A percentile compares a stretch with the other conserved stretches of the same genome.
phyloP scores from a whole-genome alignment of 2,797 vertebrate genomes.

The Etheostoma nigrum region DNA sequence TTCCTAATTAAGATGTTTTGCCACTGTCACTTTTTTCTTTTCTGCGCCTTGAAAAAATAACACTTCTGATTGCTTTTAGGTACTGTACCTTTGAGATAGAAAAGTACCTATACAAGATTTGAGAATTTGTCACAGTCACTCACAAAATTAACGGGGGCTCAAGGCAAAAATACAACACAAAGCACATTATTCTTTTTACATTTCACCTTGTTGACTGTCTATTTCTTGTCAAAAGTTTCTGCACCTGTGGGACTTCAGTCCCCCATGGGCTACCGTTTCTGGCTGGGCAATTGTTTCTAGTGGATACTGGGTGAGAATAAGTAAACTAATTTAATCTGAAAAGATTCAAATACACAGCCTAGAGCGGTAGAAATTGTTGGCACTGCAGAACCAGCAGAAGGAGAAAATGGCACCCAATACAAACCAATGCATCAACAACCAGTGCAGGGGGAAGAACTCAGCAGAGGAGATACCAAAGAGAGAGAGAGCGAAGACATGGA shows the following conservation, averaged over 20 bases:
- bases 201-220: constrained; percentile 22
- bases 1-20: constrained; percentile 8
- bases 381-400: constrained; percentile 39
- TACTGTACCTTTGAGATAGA: background rate
- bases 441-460: constrained; percentile 21
- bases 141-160: constrained; percentile 13
- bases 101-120: too few species aligned
- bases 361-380: constrained; percentile 50
- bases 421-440: constrained; percentile 36
- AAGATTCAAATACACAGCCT: constrained; percentile 55
- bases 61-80: constrained; percentile 22
- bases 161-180: constrained; percentile 1
- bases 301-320: constrained; percentile 59
- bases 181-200: constrained; percentile 20
- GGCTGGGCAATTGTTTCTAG: constrained; percentile 44
- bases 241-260: constrained; percentile 27
- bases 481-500: constrained; percentile 20
- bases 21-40: background rate
- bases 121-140: background rate
- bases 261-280: constrained; percentile 31
- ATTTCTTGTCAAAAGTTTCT: constrained; percentile 30
- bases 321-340: constrained; percentile 63
- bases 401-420: constrained; percentile 54
- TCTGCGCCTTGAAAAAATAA: background rate
- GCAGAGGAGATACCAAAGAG: constrained; percentile 35